These are phyloP conservation scores for Leptopilina syphax DNA, from an alignment of 2,888 invertebrate genomes.

Conservation along the genomic window DNA sequence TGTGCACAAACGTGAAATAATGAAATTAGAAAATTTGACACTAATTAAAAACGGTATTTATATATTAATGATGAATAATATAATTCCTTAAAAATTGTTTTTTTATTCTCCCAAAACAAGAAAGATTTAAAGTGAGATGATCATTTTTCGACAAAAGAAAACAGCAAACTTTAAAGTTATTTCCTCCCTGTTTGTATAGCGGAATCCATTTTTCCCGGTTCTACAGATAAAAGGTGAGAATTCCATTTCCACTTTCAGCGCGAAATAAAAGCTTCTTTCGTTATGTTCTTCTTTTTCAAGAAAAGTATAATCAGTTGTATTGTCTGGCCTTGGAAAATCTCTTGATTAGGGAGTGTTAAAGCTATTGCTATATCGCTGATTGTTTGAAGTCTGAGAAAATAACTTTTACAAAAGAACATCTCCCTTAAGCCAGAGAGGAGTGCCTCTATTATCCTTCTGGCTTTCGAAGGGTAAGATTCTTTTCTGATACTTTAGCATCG, in stretches of 20 bases:
- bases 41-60: too few relatives aligned
- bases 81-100: too few relatives aligned
- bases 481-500: constrained; percentile 6
- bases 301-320: constrained; percentile 31
- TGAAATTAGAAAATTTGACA: too few relatives aligned
- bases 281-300: not conserved
- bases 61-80: too few relatives aligned
- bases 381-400: constrained; percentile 33
- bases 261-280: not conserved
- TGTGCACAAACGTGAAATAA: too few relatives aligned
- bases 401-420: not conserved
- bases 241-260: constrained; percentile 19
- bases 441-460: constrained; percentile 11
- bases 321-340: constrained; percentile 12
- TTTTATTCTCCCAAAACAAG: not conserved
- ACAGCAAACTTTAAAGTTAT: not conserved
- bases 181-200: not conserved
- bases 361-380: constrained; percentile 20
- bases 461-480: constrained; percentile 23
- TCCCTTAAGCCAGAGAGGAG: not conserved
- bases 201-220: not conserved
- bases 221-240: constrained; percentile 2
- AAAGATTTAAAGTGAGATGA: too few relatives aligned
- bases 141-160: not conserved
- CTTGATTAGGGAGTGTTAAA: constrained; percentile 34